A percentile compares a stretch with the other conserved stretches of the same genome.
Evolutionary conservation across 2,888 invertebrate genomes (phyloP).

Genomic region (Pheosia tremula): DNA sequence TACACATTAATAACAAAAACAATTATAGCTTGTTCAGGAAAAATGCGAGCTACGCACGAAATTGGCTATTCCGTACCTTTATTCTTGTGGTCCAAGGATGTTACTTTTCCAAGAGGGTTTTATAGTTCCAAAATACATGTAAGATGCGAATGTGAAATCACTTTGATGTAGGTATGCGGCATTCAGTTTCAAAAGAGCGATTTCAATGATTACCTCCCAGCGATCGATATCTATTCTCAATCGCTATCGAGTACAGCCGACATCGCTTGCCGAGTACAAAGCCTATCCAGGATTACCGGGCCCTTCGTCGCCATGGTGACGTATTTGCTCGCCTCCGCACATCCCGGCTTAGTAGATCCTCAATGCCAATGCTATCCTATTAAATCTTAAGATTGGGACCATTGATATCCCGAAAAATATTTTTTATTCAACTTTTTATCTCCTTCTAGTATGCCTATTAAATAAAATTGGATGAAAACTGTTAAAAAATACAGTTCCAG

Average conservation of each 20-base stretch:
- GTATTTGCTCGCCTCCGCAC: conserved; percentile 70
- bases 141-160: conserved; percentile 18
- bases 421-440: conserved; percentile 39
- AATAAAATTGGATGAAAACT: too few relatives aligned
- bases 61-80: too few relatives aligned
- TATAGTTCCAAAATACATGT: too few relatives aligned
- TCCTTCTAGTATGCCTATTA: background rate
- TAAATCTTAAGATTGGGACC: conserved; percentile 68
- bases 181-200: conserved; percentile 27
- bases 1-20: too few relatives aligned
- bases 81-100: too few relatives aligned
- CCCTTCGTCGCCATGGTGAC: conserved; percentile 73
- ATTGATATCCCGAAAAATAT: conserved; percentile 52
- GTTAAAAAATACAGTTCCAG: background rate
- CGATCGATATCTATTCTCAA: conserved; percentile 54
- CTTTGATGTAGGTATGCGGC: conserved; percentile 22
- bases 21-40: too few relatives aligned
- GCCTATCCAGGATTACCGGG: conserved; percentile 79
- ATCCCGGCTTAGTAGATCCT: conserved; percentile 73
- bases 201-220: conserved; percentile 38
- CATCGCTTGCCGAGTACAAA: conserved; percentile 70
- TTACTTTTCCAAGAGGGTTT: too few relatives aligned
- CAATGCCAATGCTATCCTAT: conserved; percentile 75
- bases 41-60: too few relatives aligned
- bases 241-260: conserved; percentile 64